phyloP scores from a whole-genome alignment of 1,140 invertebrate genomes.

The Trachymyrmex cornetzi region DNA sequence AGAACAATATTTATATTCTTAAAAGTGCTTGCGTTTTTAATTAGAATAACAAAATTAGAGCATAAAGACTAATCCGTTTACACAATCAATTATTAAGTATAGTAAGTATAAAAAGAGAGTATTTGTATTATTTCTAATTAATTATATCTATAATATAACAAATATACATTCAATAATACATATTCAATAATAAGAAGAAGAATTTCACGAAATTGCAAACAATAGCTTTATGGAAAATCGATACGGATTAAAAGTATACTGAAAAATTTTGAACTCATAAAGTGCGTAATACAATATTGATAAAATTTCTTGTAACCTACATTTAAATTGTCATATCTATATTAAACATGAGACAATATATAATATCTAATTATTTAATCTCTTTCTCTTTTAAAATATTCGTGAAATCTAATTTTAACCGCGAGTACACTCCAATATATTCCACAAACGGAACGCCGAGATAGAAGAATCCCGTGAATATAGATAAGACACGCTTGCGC shows the following conservation, averaged over 20 bases:
- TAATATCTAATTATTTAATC: background rate
- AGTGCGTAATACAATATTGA: background rate
- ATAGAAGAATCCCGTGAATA: constrained; percentile 74
- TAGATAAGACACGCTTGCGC: constrained; percentile 53
- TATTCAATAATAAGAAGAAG: background rate
- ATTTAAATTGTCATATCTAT: background rate
- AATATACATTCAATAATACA: background rate
- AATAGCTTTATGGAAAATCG: background rate
- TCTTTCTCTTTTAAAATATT: background rate
- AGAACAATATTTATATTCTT: constrained; percentile 17
- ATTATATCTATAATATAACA: background rate
- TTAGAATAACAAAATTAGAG: background rate
- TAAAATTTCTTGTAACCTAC: background rate
- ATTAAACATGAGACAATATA: background rate
- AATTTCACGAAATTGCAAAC: background rate
- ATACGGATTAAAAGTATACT: background rate
- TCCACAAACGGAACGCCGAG: constrained; percentile 47
- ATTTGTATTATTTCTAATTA: background rate
- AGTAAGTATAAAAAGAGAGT: background rate
- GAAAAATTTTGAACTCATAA: background rate
- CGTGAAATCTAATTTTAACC: constrained; percentile 1
- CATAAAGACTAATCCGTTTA: background rate
- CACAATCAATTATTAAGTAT: constrained; percentile 11
- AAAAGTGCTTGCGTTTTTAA: background rate
- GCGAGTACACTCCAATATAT: background rate